phyloP scores from a whole-genome alignment of 2,797 vertebrate species.

The Myotis planiceps region DNA sequence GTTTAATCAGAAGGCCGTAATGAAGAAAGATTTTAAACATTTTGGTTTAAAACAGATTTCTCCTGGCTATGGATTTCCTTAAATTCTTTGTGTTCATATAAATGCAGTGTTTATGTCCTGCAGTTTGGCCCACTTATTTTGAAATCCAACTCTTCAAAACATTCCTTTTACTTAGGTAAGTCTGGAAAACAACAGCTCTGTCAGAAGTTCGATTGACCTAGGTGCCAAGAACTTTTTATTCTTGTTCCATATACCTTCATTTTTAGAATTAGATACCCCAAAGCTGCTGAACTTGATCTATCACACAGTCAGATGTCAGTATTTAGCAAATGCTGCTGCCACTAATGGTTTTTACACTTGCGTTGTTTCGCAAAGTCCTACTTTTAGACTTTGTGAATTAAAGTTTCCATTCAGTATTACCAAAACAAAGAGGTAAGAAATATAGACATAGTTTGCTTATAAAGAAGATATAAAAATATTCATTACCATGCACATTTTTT shows the following conservation, averaged over 20 bases:
- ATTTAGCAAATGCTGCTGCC: slow-evolving; percentile 57
- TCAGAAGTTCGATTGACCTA: neutral
- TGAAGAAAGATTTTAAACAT: slow-evolving; percentile 55
- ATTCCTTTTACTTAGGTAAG: slow-evolving; percentile 55
- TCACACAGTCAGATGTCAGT: slow-evolving; percentile 20
- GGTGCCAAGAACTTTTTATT: slow-evolving; percentile 33
- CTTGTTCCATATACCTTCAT: slow-evolving; percentile 40
- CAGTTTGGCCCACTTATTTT: slow-evolving; percentile 53
- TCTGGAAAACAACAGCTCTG: slow-evolving; percentile 60
- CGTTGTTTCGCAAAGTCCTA: slow-evolving; percentile 48
- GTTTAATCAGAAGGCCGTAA: slow-evolving; percentile 55
- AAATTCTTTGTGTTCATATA: slow-evolving; percentile 48
- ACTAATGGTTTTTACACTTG: slow-evolving; percentile 69
- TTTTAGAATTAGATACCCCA: slow-evolving; percentile 48
- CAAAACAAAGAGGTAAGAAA: slow-evolving; percentile 38
- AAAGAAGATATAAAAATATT: slow-evolving; percentile 36
- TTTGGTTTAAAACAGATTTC: slow-evolving; percentile 49
- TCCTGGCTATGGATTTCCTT: neutral
- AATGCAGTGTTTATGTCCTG: slow-evolving; percentile 62
- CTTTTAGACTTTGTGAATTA: slow-evolving; percentile 63
- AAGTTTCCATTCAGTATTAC: slow-evolving; percentile 66
- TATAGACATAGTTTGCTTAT: slow-evolving; percentile 46
- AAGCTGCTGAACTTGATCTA: slow-evolving; percentile 55
- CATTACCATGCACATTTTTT: neutral
- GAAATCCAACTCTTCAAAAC: slow-evolving; percentile 61